Percentiles rank a stretch among this genome's conserved stretches.
phyloP scores from a whole-genome alignment of 1,140 invertebrate genomes.

The Platyscapa corneri region DNA sequence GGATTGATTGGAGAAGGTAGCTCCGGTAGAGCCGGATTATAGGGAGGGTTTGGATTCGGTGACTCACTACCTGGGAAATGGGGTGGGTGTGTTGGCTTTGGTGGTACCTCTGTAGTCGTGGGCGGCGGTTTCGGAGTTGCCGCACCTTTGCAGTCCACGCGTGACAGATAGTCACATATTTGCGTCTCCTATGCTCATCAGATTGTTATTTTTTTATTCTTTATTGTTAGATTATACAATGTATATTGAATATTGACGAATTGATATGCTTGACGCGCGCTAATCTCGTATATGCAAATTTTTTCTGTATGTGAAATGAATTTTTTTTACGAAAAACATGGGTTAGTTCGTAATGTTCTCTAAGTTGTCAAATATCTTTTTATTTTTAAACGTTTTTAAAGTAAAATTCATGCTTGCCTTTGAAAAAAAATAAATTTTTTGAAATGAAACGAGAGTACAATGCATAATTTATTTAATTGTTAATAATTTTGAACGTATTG shows the following conservation, averaged over 20 bases:
- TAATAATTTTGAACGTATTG: too few species aligned
- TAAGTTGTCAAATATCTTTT: too few species aligned
- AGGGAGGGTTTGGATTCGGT: constrained; percentile 37
- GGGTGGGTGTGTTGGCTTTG: background rate
- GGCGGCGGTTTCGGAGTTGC: constrained; percentile 62
- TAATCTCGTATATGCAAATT: background rate
- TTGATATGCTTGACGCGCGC: background rate
- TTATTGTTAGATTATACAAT: background rate
- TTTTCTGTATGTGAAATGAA: background rate
- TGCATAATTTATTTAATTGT: too few species aligned
- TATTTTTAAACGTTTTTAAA: too few species aligned
- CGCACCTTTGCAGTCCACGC: constrained; percentile 75
- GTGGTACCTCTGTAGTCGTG: background rate
- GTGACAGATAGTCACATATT: constrained; percentile 77
- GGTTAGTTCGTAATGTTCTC: too few species aligned
- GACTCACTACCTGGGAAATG: constrained; percentile 15
- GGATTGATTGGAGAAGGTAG: constrained; percentile 41
- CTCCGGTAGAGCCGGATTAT: constrained; percentile 33
- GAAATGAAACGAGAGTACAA: too few species aligned
- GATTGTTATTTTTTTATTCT: background rate
- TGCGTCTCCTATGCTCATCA: constrained; percentile 71
- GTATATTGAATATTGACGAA: background rate
- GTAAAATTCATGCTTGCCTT: too few species aligned
- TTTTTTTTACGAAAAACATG: too few species aligned
- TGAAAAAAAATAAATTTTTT: too few species aligned